Base-by-base conservation (phyloP, 2,797 vertebrate genomes). In the Nyctibius grandis region DNA sequence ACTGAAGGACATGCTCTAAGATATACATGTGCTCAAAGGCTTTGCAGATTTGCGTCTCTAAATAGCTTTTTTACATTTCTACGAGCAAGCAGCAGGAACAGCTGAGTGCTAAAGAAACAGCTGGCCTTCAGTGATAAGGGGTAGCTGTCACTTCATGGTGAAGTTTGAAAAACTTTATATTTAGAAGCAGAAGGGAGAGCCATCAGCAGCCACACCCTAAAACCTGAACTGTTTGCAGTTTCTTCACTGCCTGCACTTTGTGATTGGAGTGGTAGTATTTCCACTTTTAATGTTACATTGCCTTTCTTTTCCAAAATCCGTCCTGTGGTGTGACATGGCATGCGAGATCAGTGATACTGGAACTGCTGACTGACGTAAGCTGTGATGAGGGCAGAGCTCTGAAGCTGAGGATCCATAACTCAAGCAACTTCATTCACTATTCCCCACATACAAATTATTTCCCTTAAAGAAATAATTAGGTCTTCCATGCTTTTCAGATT, bases 1-100 rank as follows among this genome's bases (percentile, higher is more conserved):
- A 84, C 54, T 83, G 69, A 91, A 88, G 89, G 85, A 64, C 13
- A 11, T 9, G 69, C 73, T 91, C 54, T 48, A 48, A 95, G 69
- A 91, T 60, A 51, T 16, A 79, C 59, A 63, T 68, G 45, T 77
- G 68, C 73, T 92, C 16, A 4, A 83, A 95, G 85, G 56, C 79
- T 93, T 91, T 92, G 88, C 91, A 93, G 91, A 88, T 92, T 93
- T 90, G 85, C 0, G 12, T 88, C 94, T 93, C 88, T 94, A 96
- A 94, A 96, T 95, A 96, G 69, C 79, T 88, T 89, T 95, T 93
- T 93, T 95, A 91, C 89, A 94, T 95, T 95, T 95, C 93, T 90
- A 48, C 0, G 0, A 75, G 54, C 69, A 73, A 87, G 89, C 79
- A 94, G 88, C 93, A 91, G 89, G 92, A 93, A 86, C 94, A 97